A percentile compares a stretch with the other conserved stretches of the same genome.
These are phyloP conservation scores for Hassar affinis DNA, from an alignment of 2,113 vertebrate species.

Conservation along the genomic window DNA sequence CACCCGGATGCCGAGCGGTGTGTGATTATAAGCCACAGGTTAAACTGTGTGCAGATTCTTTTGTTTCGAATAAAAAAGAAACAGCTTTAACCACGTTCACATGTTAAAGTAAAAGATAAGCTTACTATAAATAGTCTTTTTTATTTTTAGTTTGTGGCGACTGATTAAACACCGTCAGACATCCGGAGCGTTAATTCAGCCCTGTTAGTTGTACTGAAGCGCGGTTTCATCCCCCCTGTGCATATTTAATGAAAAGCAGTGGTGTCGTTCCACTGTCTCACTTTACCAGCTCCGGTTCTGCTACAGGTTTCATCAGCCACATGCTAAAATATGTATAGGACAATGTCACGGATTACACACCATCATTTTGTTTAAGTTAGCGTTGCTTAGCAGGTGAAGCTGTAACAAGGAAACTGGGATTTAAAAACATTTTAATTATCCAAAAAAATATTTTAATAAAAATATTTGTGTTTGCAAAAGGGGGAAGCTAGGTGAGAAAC, in stretches of 20 bases:
- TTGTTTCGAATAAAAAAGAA: neutral
- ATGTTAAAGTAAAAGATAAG: neutral
- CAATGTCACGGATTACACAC: neutral
- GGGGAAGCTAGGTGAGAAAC: neutral
- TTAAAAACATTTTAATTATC: neutral
- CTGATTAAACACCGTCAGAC: neutral
- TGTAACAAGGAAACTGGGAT: neutral
- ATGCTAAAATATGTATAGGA: neutral
- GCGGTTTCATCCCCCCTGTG: constrained; percentile 42
- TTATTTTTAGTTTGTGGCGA: neutral
- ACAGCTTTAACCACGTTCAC: neutral
- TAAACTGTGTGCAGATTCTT: neutral
- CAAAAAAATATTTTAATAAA: neutral
- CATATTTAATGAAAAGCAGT: constrained; percentile 57
- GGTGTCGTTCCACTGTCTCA: constrained; percentile 41
- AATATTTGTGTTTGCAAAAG: neutral
- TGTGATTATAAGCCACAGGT: neutral
- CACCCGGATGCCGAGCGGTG: neutral
- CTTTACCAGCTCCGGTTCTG: constrained; percentile 35
- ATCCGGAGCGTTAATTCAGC: constrained; percentile 36
- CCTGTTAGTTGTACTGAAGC: constrained; percentile 47
- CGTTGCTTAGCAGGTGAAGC: neutral
- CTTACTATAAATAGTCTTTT: no score
- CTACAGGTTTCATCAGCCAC: constrained; percentile 12
- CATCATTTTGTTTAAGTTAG: neutral